Percentiles rank a stretch among this genome's conserved stretches.
Conservation (phyloP, 1,140 invertebrate genomes). For the Nephotettix cincticeps region DNA sequence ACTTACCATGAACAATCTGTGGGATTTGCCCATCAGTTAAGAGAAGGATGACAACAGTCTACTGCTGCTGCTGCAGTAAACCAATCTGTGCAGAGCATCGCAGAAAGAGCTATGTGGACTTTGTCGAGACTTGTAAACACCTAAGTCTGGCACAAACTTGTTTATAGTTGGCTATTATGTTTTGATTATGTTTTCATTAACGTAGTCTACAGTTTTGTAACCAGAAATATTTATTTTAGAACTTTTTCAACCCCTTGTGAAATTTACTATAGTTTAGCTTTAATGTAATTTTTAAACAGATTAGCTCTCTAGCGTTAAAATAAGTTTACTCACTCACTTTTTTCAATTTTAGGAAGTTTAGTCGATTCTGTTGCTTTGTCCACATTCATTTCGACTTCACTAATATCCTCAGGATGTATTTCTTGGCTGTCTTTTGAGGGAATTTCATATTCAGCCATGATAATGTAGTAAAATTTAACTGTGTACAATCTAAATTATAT, state of each 20-base stretch:
- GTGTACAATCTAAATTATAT: no score
- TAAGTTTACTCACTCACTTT: background rate
- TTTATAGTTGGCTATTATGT: background rate
- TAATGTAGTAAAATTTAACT: no score
- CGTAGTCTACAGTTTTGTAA: no score
- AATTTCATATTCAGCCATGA: background rate
- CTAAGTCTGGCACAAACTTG: no score
- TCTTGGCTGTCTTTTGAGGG: background rate
- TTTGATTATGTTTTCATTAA: background rate
- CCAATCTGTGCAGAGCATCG: no score
- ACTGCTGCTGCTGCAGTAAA: no score
- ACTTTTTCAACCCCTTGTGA: background rate
- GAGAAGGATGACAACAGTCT: no score
- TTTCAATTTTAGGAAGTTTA: background rate
- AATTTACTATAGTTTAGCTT: background rate
- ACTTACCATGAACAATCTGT: no score
- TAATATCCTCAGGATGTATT: background rate
- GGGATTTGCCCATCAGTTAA: no score
- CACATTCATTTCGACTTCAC: conserved; percentile 6
- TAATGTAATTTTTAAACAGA: background rate
- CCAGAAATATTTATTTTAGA: background rate
- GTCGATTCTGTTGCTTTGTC: background rate
- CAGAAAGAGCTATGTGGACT: no score
- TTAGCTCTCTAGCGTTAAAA: background rate
- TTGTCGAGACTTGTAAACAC: no score